These are phyloP conservation scores for Haemorhous mexicanus DNA, from an alignment of 2,113 vertebrate genomes.

Conservation along the genomic window DNA sequence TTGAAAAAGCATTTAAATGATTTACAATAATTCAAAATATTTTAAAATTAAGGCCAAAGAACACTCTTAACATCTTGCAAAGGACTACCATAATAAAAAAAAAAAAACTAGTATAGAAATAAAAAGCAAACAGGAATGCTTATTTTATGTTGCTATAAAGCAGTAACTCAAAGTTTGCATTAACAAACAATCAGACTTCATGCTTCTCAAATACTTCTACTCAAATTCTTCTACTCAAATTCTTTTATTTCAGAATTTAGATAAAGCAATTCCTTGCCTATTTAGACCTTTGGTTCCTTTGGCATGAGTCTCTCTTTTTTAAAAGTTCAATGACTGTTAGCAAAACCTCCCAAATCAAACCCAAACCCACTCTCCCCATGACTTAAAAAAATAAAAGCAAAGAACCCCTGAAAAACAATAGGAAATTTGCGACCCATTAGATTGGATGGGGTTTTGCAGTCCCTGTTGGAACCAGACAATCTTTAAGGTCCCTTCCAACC, in stretches of 20 bases:
- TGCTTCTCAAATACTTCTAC: not conserved
- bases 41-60: not conserved
- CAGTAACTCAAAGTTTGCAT: not conserved
- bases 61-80: not conserved
- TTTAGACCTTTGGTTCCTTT: not conserved
- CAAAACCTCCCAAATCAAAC: not conserved
- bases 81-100: not conserved
- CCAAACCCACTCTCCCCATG: rapidly evolving
- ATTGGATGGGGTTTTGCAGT: not conserved
- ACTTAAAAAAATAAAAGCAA: not conserved
- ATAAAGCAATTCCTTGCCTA: not conserved
- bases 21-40: not conserved
- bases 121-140: not conserved
- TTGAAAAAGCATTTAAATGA: not conserved
- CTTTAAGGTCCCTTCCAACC: not conserved
- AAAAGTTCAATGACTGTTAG: not conserved
- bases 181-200: not conserved
- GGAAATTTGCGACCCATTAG: not conserved
- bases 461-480: rapidly evolving
- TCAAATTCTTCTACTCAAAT: not conserved
- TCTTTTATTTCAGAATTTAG: not conserved
- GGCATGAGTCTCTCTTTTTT: not conserved
- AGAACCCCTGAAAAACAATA: not conserved
- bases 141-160: not conserved
- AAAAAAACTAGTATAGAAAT: not conserved